Percentiles rank a stretch among this genome's conserved stretches.
These are phyloP conservation scores for Hipparchia semele DNA, from an alignment of 2,888 invertebrate species.

Conservation along the genomic window DNA sequence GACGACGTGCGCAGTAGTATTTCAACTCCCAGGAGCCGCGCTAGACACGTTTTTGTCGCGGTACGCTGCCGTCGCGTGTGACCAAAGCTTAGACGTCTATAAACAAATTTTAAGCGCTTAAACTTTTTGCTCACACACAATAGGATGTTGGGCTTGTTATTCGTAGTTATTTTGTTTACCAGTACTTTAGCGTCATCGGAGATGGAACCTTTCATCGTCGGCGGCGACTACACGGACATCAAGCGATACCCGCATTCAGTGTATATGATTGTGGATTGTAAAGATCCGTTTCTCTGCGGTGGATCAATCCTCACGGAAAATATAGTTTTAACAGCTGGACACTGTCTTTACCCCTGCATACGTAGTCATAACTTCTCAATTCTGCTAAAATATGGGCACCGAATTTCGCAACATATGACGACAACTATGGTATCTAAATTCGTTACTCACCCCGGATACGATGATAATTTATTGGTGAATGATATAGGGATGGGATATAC, in stretches of 20 bases:
- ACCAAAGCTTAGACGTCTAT: too few relatives aligned
- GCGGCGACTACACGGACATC: slow-evolving; percentile 39
- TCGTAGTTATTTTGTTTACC: slow-evolving; percentile 29
- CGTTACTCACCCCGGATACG: slow-evolving; percentile 44
- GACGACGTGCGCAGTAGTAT: too few relatives aligned
- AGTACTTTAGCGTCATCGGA: slow-evolving; percentile 15
- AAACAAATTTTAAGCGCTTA: neutral
- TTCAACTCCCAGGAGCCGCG: too few relatives aligned
- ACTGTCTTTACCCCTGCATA: slow-evolving; percentile 38
- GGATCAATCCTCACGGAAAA: slow-evolving; percentile 45
- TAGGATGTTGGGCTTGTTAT: neutral
- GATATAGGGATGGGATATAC: slow-evolving; percentile 48
- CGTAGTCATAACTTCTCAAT: slow-evolving; percentile 8
- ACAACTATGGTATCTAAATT: slow-evolving; percentile 33
- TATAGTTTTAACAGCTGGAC: slow-evolving; percentile 45
- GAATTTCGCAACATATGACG: slow-evolving; percentile 28
- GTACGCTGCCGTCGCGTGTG: too few relatives aligned
- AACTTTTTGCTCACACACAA: neutral
- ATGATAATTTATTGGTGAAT: slow-evolving; percentile 25
- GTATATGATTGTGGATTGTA: slow-evolving; percentile 41
- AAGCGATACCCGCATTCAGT: slow-evolving; percentile 41
- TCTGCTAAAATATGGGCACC: slow-evolving; percentile 31
- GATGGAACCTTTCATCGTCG: slow-evolving; percentile 40
- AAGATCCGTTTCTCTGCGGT: slow-evolving; percentile 40
- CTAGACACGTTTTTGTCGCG: too few relatives aligned